These are phyloP conservation scores for Telmatherina bonti DNA, from an alignment of 2,797 vertebrate genomes.

Conservation along the genomic window DNA sequence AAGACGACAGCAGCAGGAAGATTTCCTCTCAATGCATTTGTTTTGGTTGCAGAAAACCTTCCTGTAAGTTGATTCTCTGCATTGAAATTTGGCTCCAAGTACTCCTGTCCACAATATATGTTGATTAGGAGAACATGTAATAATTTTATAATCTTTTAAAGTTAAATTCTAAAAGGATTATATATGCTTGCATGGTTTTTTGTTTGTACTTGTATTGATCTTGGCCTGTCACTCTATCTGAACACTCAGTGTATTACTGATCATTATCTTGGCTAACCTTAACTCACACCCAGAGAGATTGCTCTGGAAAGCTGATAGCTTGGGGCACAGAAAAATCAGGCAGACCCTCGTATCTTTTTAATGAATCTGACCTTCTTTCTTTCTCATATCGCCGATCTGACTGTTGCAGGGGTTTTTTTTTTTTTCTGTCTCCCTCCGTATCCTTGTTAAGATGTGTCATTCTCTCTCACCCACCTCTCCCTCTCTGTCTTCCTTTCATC, in stretches of 20 bases:
- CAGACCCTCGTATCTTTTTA: slow-evolving; percentile 73
- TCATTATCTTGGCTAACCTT: slow-evolving; percentile 69
- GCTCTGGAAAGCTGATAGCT: slow-evolving; percentile 57
- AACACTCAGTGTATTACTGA: slow-evolving; percentile 64
- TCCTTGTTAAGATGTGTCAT: slow-evolving; percentile 67
- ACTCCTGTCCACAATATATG: neutral
- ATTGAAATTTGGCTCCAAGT: neutral
- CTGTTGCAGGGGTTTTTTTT: slow-evolving; percentile 48
- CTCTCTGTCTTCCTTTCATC: slow-evolving; percentile 53
- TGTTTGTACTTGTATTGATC: slow-evolving; percentile 15
- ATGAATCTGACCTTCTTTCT: slow-evolving; percentile 76
- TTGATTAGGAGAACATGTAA: neutral
- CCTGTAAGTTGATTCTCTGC: neutral
- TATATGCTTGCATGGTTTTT: neutral
- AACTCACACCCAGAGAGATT: slow-evolving; percentile 55
- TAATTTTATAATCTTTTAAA: neutral
- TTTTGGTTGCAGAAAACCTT: neutral
- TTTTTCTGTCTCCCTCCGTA: slow-evolving; percentile 55
- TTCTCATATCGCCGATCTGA: slow-evolving; percentile 54
- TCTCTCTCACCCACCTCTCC: slow-evolving; percentile 30
- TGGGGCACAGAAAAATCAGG: slow-evolving; percentile 64
- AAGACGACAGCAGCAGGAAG: no score
- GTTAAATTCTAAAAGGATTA: slow-evolving; percentile 1
- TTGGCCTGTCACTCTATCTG: slow-evolving; percentile 30
- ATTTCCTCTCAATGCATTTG: no score